Evolutionary conservation across 2,113 vertebrate genomes (phyloP), one percentile per base, ranked within the genome.

Genomic region (Bubo scandiacus): DNA sequence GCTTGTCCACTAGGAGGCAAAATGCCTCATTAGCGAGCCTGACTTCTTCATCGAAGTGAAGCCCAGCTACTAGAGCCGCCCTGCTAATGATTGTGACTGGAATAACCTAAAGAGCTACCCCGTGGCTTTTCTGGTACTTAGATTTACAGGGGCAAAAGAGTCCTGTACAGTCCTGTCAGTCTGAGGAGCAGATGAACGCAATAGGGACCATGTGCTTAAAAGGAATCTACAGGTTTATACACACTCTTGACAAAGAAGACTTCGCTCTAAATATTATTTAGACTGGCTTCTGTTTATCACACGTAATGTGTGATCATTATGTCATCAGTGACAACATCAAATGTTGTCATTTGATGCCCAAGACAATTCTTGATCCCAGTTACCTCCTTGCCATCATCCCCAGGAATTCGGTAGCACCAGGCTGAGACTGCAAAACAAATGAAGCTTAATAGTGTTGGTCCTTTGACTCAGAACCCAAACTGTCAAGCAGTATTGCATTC

Each of bases 1-100:
- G 38, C 51, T 54, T 73, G 38, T 93, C 95, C 91, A 96, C 97
- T 25, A 98, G 98, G 97, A 98, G 98, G 98, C 98, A 97, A 97
- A 98, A 61, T 22, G 57, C 62, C 89, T 93, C 57, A 25, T 68
- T 36, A 86, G 62, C 2, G 27, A 88, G 75, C 58, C 55, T 47
- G 73, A 57, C 54, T 93, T 82, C 54, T 93, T 82, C 25, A 12
- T 0, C 5, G 67, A 78, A 88, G 34, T 16, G 62, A 66, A 91
- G 90, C n/a, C 14, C 49, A 49, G 63, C 42, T 25, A 14, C 30
- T 54, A 67, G 49, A 90, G 75, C 80, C 52, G 75, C 91, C 78
- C 91, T 34, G 71, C 79, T 82, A 42, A 70, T 94, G 92, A 86
- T 91, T 98, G 91, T 93, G 96, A 78, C 71, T 59, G 45, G 58